phyloP scores from a whole-genome alignment of 2,113 vertebrate genomes.

The Tenebrosternarchus preto region DNA sequence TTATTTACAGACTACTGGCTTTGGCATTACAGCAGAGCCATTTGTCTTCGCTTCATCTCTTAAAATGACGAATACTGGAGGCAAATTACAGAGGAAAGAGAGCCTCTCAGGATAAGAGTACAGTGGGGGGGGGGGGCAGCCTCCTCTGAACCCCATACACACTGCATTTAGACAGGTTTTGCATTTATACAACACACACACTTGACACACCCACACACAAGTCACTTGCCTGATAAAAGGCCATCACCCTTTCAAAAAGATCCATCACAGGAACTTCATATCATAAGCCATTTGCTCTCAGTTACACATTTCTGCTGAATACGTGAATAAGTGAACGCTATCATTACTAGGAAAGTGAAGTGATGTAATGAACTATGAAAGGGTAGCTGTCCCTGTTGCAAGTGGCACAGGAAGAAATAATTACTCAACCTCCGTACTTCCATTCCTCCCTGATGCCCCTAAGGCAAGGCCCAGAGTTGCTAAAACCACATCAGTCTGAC shows the following conservation, averaged over 20 bases:
- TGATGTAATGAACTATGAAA: neutral
- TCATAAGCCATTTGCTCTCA: neutral
- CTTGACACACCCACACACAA: neutral
- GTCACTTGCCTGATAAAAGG: neutral
- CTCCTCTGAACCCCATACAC: neutral
- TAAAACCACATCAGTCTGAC: constrained; percentile 38
- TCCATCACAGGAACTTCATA: neutral
- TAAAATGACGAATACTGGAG: neutral
- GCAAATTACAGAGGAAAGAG: neutral
- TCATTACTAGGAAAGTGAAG: neutral
- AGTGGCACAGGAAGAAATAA: neutral
- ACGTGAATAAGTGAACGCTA: neutral
- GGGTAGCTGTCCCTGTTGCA: neutral
- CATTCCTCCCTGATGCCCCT: neutral
- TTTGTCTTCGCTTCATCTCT: neutral
- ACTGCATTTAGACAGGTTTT: neutral
- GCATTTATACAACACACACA: neutral
- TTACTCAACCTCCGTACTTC: neutral
- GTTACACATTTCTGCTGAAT: neutral
- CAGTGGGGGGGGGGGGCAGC: neutral
- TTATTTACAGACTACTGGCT: constrained; percentile 6
- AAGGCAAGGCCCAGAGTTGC: neutral
- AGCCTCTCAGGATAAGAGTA: neutral
- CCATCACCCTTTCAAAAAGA: neutral
- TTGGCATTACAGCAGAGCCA: neutral